These are phyloP conservation scores for Calonectris borealis DNA, from an alignment of 2,113 vertebrate species.

Conservation along the genomic window DNA sequence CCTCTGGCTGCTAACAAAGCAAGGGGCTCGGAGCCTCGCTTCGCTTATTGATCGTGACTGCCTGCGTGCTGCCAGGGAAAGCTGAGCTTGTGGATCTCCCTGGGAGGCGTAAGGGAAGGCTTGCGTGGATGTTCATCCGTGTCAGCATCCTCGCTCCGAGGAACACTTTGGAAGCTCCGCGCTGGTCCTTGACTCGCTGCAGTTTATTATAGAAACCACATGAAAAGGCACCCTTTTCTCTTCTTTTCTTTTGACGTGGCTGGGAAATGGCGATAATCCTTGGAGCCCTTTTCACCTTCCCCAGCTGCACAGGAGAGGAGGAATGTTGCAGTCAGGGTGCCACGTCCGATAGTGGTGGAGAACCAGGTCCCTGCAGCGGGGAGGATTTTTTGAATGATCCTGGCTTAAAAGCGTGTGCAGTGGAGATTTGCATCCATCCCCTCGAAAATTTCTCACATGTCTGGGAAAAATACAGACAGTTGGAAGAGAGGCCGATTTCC, in stretches of 20 bases:
- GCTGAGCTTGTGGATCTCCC: not conserved
- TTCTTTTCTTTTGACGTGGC: not conserved
- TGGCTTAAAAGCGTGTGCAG: not conserved
- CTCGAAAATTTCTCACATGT: not conserved
- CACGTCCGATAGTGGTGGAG: not conserved
- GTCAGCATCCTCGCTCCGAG: not conserved
- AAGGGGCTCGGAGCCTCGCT: not conserved
- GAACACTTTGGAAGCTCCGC: not conserved
- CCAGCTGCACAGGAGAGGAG: not conserved
- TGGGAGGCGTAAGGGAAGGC: not conserved
- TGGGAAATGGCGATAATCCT: not conserved
- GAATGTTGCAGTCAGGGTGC: not conserved
- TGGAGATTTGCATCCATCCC: not conserved
- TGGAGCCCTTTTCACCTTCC: not conserved
- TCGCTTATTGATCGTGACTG: fast-evolving
- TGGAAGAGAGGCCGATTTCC: not conserved
- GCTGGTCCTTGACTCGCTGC: not conserved
- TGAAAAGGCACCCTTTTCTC: not conserved
- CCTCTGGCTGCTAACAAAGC: not conserved
- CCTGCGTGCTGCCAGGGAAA: not conserved
- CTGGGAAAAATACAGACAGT: not conserved
- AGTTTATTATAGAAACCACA: not conserved
- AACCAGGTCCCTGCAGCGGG: not conserved
- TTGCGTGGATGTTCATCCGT: fast-evolving
- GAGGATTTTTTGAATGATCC: not conserved